These are phyloP conservation scores for Liodrosophila aerea DNA, from an alignment of 2,888 invertebrate genomes.

Conservation along the genomic window DNA sequence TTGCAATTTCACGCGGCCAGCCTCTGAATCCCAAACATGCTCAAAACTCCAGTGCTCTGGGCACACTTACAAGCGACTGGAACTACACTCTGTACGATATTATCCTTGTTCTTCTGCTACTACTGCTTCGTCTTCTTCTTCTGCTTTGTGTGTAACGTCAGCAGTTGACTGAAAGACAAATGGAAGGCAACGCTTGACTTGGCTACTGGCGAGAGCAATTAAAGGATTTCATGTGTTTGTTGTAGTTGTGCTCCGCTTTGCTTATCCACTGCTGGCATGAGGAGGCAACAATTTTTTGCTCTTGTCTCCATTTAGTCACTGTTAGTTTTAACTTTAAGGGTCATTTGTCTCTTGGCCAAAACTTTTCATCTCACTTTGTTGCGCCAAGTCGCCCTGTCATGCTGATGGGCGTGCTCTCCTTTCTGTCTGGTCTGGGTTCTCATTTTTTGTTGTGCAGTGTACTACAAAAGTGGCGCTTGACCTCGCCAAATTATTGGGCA, in stretches of 20 bases:
- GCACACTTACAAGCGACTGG: too few species aligned
- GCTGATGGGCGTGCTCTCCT: conserved; percentile 31
- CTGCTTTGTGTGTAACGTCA: conserved; percentile 31
- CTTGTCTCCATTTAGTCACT: conserved; percentile 69
- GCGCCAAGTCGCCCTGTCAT: conserved; percentile 69
- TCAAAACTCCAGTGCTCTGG: not conserved
- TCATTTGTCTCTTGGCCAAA: conserved; percentile 76
- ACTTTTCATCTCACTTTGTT: conserved; percentile 70
- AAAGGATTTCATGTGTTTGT: conserved; percentile 73
- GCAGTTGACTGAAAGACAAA: conserved; percentile 73
- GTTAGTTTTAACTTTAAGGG: conserved; percentile 72
- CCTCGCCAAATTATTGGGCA: conserved; percentile 34
- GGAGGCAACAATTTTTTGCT: conserved; percentile 35
- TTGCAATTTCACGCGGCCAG: conserved; percentile 75
- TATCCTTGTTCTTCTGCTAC: conserved; percentile 1
- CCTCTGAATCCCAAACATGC: conserved; percentile 26
- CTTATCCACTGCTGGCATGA: conserved; percentile 17
- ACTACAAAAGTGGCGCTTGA: conserved; percentile 45
- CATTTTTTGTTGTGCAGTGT: conserved; percentile 5
- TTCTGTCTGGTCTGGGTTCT: conserved; percentile 23
- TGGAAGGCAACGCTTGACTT: conserved; percentile 70
- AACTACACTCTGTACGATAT: too few species aligned
- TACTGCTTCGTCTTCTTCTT: not conserved
- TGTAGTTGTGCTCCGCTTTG: conserved; percentile 5
- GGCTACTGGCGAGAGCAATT: conserved; percentile 77